Base-by-base conservation (phyloP, 2,113 vertebrate species). In the Sprattus sprattus region DNA sequence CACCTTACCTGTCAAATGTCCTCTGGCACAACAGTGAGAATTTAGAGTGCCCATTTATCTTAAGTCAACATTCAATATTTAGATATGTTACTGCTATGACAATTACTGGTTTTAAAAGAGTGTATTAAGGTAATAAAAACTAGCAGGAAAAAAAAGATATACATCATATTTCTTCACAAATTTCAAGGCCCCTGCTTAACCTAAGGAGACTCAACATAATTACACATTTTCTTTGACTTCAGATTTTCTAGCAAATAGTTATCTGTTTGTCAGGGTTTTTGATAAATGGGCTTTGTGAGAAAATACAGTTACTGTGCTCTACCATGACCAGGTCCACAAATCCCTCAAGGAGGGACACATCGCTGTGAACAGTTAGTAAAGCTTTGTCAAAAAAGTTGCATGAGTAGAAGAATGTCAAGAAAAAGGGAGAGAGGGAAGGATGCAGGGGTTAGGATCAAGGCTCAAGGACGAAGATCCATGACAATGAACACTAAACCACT, bases 41-140 rank as follows among this genome's bases (percentile, higher is more conserved):
- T 60, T 64, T 67, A 45, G 75, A 78, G 82, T 84, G 86, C 78
- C 78, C 39, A 81, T 54, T 81, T 25, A 57, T 71, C 80, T 67
- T 88, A 82, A 60, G 49, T 83, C 54, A 81, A 39, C 28, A 47
- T 47, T 83, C 49, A 45, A 8, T 16, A 81, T 46, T 87, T 86
- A 80, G 49, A 84, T 82, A 88, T 83, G 83, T 85, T 82, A 84
- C 64, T 89, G 82, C 85, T 90, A 45, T 83, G 84, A 90, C 84
- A 90, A 87, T 50, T 87, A 89, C 47, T 86, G 81, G 85, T 90
- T 88, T 86, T 75, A 91, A 89, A 90, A 91, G 54, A 83, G 22
- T 60, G 50, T 81, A 67, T 81, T 78, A 84, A 87, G 80, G 85
- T 85, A 86, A 88, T 87, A 88, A 90, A 89, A 86, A 87, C 87